Percentiles rank a stretch among this genome's conserved stretches.
These are phyloP conservation scores for Graptemys geographica DNA, from an alignment of 2,797 vertebrate species.

Conservation along the genomic window DNA sequence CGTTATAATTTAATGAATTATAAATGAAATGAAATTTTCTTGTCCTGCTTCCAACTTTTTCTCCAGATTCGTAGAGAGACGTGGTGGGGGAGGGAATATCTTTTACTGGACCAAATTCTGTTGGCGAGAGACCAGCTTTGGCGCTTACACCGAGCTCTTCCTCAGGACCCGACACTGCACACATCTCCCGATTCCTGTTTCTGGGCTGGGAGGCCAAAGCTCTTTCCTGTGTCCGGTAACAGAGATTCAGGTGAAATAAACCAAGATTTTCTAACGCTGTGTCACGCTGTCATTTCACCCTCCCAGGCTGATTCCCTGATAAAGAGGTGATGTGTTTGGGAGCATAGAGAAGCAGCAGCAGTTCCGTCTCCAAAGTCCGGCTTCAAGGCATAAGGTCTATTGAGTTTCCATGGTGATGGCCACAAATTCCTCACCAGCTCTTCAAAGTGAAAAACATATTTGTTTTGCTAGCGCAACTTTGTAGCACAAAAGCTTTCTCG, in stretches of 20 bases:
- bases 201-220: not conserved
- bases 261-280: slow-evolving; percentile 30
- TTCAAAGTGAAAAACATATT: slow-evolving; percentile 94
- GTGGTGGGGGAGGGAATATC: not conserved
- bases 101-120: not conserved
- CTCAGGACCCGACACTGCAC: not conserved
- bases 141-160: not conserved
- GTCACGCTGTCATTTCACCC: slow-evolving; percentile 37
- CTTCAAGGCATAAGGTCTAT: slow-evolving; percentile 80
- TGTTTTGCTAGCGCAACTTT: slow-evolving; percentile 94
- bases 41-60: not conserved
- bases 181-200: not conserved
- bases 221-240: not conserved
- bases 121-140: not conserved
- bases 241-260: slow-evolving; percentile 23
- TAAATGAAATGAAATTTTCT: not conserved
- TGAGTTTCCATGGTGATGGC: slow-evolving; percentile 89
- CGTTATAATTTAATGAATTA: not conserved
- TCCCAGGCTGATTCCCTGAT: slow-evolving; percentile 31
- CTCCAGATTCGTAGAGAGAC: not conserved
- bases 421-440: slow-evolving; percentile 89
- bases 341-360: slow-evolving; percentile 35
- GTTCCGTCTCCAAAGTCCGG: slow-evolving; percentile 52
- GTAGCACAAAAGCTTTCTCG: slow-evolving; percentile 83
- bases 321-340: slow-evolving; percentile 50